Evolutionary conservation across 2,888 invertebrate genomes (phyloP), one percentile per base, ranked within the genome.

Genomic region (Deilephila elpenor): DNA sequence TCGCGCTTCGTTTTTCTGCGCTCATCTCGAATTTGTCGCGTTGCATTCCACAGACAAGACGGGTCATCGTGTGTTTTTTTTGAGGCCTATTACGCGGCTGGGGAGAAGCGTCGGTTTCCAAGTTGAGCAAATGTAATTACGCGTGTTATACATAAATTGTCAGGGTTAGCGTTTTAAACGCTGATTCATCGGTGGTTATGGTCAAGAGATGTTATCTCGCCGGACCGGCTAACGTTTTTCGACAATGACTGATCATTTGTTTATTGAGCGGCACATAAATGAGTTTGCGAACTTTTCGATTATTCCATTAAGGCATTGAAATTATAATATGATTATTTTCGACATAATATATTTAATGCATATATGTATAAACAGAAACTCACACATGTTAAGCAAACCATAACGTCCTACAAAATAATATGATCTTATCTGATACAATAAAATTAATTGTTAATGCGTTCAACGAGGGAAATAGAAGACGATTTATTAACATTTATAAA

Each of bases 21-120:
- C 84, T 88, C 91, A 86, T 89, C 89, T 89, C 81, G 83, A 91
- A 87, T 89, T 87, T 90, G 92, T 92, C 91, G 91, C 86, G 80
- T 90, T 87, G 87, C 87, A 85, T 87, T 85, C 84, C 86, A 83
- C 86, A 87, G 89, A 88, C 89, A 86, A 88, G 87, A 82, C 87
- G 86, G 88, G 89, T 90, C 89, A 89, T 89, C 87, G 83, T 86
- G 74, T 78, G 71, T 73, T 70, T 73, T 64, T 71, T 56, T 51
- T 60, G 73, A 73, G 61, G 73, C 73, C 73, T 89, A 89, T 90
- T 87, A 91, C 84, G 84, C 89, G 88, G 82, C 90, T 85, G 79
- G 78, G 78, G 74, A 78, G 83, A 84, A 89, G 85, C 84, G 89
- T 83, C 85, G 83, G 84, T 83, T 77, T 79, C 79, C 82, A 80